Conservation (phyloP, 2,797 vertebrate species). For the Avahi laniger region DNA sequence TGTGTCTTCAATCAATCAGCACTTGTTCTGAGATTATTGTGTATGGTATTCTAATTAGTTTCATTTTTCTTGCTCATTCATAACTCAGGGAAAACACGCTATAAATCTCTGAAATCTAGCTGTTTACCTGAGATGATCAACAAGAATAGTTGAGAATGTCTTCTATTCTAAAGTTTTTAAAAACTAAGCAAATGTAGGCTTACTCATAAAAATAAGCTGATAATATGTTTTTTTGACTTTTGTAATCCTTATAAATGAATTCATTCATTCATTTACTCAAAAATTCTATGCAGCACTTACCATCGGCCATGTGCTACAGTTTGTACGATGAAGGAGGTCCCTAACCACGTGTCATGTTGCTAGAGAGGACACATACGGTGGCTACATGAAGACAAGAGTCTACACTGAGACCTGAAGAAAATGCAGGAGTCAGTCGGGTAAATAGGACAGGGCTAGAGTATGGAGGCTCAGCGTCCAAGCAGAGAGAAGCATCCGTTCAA, state of each 20-base stretch:
- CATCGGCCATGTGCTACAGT: not conserved
- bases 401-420: not conserved
- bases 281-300: not conserved
- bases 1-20: not conserved
- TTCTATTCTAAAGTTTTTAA: not conserved
- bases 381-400: not conserved
- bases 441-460: rapidly evolving
- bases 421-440: not conserved
- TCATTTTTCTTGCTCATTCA: not conserved
- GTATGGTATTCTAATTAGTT: not conserved
- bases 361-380: not conserved
- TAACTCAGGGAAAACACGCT: not conserved
- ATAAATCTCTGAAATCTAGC: not conserved
- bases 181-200: not conserved
- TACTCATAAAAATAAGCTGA: not conserved
- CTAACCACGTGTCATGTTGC: no score
- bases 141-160: not conserved
- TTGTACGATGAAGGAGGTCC: not conserved
- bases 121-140: not conserved
- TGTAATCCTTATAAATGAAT: not conserved
- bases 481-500: not conserved
- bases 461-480: no score
- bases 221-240: not conserved
- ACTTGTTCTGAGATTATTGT: not conserved
- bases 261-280: not conserved